These are phyloP conservation scores for Drosophila parabipectinata DNA, from an alignment of 1,140 invertebrate species.

Conservation along the genomic window DNA sequence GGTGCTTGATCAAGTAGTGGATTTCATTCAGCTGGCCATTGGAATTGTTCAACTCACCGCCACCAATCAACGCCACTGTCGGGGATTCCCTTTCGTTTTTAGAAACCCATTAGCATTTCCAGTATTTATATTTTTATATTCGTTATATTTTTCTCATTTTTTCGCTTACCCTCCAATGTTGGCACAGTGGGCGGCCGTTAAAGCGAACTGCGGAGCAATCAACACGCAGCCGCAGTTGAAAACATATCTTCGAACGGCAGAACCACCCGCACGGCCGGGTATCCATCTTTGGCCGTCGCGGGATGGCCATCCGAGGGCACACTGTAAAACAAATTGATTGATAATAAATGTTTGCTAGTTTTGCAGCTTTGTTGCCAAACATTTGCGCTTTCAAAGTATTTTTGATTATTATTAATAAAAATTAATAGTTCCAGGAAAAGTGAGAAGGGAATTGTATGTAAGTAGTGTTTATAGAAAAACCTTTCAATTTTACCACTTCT, in stretches of 20 bases:
- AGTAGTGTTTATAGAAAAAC: too few relatives aligned
- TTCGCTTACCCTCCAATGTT: conserved; percentile 46
- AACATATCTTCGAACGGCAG: conserved; percentile 12
- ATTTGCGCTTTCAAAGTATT: too few relatives aligned
- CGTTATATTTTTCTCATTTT: background rate
- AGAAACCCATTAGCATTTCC: conserved; percentile 39
- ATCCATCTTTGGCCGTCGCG: conserved; percentile 16
- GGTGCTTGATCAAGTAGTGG: conserved; percentile 42
- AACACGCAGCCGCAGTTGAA: conserved; percentile 61
- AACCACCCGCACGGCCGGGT: conserved; percentile 1
- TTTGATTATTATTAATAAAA: background rate
- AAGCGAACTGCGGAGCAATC: conserved; percentile 39
- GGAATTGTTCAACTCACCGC: conserved; percentile 42
- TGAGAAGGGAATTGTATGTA: background rate
- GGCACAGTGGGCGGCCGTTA: conserved; percentile 63
- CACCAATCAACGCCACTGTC: conserved; percentile 49
- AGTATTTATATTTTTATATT: conserved; percentile 4
- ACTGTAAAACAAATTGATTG: conserved; percentile 27
- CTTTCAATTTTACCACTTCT: too few relatives aligned
- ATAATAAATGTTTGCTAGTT: background rate
- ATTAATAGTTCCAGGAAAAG: background rate
- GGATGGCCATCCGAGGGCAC: conserved; percentile 55
- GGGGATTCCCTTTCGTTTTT: conserved; percentile 52
- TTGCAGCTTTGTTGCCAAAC: background rate
- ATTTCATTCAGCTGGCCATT: conserved; percentile 35